These are phyloP conservation scores for Lacanobia oleracea DNA, from an alignment of 2,888 invertebrate genomes.

Conservation along the genomic window DNA sequence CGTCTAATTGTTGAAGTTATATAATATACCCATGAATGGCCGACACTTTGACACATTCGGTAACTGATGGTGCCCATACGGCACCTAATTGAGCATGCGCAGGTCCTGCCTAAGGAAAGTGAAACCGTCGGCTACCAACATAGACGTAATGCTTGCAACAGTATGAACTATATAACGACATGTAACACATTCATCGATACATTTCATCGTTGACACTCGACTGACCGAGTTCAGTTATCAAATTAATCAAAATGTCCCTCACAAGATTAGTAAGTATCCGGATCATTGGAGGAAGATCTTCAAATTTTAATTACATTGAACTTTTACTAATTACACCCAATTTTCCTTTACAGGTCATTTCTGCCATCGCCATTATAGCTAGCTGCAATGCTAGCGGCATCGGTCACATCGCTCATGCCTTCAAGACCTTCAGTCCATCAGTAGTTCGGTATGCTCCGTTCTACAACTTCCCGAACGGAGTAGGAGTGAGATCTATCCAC, in stretches of 20 bases:
- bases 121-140: constrained; percentile 83
- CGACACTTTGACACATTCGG: constrained; percentile 80
- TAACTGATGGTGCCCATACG: constrained; percentile 81
- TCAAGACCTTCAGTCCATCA: constrained; percentile 77
- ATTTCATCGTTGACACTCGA: constrained; percentile 81
- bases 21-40: constrained; percentile 82
- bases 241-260: constrained; percentile 77
- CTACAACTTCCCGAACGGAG: constrained; percentile 85
- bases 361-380: constrained; percentile 80
- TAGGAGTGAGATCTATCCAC: constrained; percentile 83
- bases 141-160: constrained; percentile 88
- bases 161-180: constrained; percentile 89
- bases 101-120: constrained; percentile 89
- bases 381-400: constrained; percentile 86
- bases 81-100: constrained; percentile 84
- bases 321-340: constrained; percentile 7
- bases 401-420: constrained; percentile 79
- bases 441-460: constrained; percentile 87
- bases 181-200: constrained; percentile 83
- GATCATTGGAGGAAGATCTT: background rate
- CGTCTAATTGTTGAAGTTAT: constrained; percentile 73
- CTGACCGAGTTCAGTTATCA: constrained; percentile 81
- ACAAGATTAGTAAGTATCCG: constrained; percentile 83
- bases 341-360: constrained; percentile 78
- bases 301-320: background rate